These are phyloP conservation scores for Gambusia affinis DNA, from an alignment of 2,113 vertebrate genomes.

Conservation along the genomic window DNA sequence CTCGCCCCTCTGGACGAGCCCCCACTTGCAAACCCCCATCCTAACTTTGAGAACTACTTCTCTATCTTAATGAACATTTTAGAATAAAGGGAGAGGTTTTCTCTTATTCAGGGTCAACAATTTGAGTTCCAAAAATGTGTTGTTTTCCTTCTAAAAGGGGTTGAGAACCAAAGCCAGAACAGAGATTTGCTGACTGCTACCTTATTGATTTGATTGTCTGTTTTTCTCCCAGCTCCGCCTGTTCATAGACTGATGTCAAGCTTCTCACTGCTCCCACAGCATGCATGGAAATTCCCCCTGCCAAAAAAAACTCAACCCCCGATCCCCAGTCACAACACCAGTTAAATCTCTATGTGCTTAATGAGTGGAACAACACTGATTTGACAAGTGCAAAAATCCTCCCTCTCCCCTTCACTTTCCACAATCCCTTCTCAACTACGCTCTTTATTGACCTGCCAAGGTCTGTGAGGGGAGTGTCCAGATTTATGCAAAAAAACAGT, in stretches of 20 bases:
- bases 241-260: constrained; percentile 47
- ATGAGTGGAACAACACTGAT: constrained; percentile 64
- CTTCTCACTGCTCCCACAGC: constrained; percentile 45
- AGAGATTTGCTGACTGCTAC: constrained; percentile 65
- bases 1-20: no score
- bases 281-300: constrained; percentile 43
- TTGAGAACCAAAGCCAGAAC: constrained; percentile 18
- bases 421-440: constrained; percentile 45
- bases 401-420: constrained; percentile 16
- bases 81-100: background rate
- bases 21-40: no score
- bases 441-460: constrained; percentile 63
- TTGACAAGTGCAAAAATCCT: constrained; percentile 57
- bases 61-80: background rate
- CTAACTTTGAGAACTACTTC: no score
- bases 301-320: constrained; percentile 5
- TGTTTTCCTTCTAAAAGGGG: constrained; percentile 27
- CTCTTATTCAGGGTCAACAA: constrained; percentile 21
- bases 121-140: constrained; percentile 28
- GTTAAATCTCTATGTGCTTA: constrained; percentile 62
- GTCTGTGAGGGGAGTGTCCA: constrained; percentile 56
- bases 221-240: constrained; percentile 46
- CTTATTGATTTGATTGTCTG: constrained; percentile 75
- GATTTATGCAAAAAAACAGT: constrained; percentile 54
- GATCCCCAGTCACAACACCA: constrained; percentile 43